Evolutionary conservation across 2,888 invertebrate species (phyloP).

Genomic region (Metalampra italica): DNA sequence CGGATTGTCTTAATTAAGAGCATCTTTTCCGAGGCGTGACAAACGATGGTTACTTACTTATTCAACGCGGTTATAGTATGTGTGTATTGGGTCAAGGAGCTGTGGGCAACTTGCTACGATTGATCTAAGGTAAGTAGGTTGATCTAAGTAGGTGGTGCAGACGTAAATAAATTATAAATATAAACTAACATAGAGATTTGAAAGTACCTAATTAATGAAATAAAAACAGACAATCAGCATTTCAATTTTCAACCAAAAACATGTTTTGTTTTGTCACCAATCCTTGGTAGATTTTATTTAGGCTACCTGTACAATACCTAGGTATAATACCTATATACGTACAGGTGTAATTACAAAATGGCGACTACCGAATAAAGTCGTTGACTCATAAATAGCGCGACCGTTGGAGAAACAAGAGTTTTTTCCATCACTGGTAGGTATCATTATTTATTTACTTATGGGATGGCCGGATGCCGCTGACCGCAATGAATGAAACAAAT

Average conservation of each 20-base stretch:
- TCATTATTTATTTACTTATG: background rate
- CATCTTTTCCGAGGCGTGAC: no score
- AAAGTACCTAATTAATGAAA: background rate
- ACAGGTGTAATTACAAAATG: conserved; percentile 3
- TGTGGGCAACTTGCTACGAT: no score
- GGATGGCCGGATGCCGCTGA: background rate
- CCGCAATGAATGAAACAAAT: no score
- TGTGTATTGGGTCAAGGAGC: no score
- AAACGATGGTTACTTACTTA: no score
- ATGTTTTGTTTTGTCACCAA: background rate
- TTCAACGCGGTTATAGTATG: no score
- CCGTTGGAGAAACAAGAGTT: conserved; percentile 29
- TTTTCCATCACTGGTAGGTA: conserved; percentile 15
- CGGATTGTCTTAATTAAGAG: no score
- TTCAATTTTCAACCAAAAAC: background rate
- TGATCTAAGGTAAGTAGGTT: no score
- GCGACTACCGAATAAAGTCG: conserved; percentile 29
- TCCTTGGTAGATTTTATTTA: background rate
- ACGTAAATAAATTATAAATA: no score
- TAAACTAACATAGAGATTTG: background rate
- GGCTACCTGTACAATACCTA: no score
- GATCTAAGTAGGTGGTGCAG: no score
- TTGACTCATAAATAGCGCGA: conserved; percentile 49
- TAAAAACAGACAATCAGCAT: background rate
- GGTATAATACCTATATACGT: background rate